Evolutionary conservation across 1,140 invertebrate species (phyloP).

Genomic region (Cephus cinctus): DNA sequence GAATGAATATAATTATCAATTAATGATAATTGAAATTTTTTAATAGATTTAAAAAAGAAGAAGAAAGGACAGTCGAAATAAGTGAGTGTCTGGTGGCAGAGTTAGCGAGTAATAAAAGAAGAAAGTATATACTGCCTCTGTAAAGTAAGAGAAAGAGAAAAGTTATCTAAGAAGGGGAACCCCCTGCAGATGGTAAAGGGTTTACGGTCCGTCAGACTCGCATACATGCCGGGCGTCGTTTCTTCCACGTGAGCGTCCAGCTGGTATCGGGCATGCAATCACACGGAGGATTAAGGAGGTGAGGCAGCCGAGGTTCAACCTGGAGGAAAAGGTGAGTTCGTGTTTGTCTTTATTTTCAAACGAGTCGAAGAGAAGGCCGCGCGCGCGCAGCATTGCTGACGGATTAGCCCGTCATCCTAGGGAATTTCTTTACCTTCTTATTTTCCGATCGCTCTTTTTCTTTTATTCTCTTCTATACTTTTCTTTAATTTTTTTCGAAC

Average conservation of each 20-base stretch:
- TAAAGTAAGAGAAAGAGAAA: slow-evolving; percentile 8
- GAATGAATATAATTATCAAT: no score
- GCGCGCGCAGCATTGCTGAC: slow-evolving; percentile 24
- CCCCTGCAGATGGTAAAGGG: slow-evolving; percentile 49
- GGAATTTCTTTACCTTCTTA: no score
- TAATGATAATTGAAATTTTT: no score
- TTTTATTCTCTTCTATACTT: no score
- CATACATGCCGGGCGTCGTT: slow-evolving; percentile 42
- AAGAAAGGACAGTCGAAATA: no score
- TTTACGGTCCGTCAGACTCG: slow-evolving; percentile 45
- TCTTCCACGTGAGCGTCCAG: slow-evolving; percentile 48
- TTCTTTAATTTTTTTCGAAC: no score
- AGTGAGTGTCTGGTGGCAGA: no score
- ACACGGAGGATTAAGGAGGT: slow-evolving; percentile 50
- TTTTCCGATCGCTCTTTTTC: no score
- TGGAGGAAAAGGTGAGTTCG: slow-evolving; percentile 20
- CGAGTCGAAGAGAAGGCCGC: slow-evolving; percentile 23
- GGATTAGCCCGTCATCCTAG: slow-evolving; percentile 44
- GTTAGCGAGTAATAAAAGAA: no score
- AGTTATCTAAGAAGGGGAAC: slow-evolving; percentile 20
- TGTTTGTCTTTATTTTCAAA: slow-evolving; percentile 47
- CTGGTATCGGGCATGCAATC: slow-evolving; percentile 51
- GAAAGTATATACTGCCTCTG: no score
- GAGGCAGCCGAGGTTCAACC: slow-evolving; percentile 21
- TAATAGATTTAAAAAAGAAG: no score